phyloP scores from a whole-genome alignment of 2,797 vertebrate genomes.

The Gymnopithys bicolor region DNA sequence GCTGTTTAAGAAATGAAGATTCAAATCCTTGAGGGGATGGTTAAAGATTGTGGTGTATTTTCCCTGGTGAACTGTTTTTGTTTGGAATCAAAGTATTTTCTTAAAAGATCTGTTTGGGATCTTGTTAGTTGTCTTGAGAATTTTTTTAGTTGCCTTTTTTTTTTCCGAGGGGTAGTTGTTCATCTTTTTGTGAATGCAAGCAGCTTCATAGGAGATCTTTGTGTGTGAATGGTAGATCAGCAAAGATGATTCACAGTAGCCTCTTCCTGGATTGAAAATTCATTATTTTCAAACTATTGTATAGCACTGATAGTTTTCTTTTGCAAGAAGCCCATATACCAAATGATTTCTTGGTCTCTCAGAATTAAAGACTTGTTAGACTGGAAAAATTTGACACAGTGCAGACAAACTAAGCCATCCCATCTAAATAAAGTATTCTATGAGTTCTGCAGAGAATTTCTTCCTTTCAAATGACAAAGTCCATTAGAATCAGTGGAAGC shows the following conservation, averaged over 20 bases:
- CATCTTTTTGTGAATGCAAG: not conserved
- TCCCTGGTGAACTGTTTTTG: not conserved
- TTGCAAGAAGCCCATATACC: not conserved
- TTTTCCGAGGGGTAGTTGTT: not conserved
- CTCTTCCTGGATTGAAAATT: not conserved
- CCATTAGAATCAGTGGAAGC: not conserved
- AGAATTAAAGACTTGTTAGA: not conserved
- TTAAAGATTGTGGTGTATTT: not conserved
- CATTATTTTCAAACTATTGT: not conserved
- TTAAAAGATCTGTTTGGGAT: not conserved
- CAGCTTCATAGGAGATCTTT: not conserved
- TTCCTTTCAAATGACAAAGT: slow-evolving; percentile 8
- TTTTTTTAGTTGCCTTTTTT: not conserved
- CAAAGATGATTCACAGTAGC: not conserved
- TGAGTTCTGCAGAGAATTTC: not conserved
- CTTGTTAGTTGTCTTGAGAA: not conserved
- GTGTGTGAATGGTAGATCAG: not conserved
- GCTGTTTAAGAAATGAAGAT: not conserved
- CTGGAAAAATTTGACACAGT: not conserved
- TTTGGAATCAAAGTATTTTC: not conserved
- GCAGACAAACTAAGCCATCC: not conserved
- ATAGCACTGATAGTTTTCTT: not conserved
- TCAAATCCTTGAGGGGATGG: not conserved
- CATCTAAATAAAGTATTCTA: not conserved
- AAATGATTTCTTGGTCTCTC: not conserved